Percentiles rank a stretch among this genome's conserved stretches.
These are phyloP conservation scores for Heliconius aoede DNA, from an alignment of 2,888 invertebrate genomes.

Conservation along the genomic window DNA sequence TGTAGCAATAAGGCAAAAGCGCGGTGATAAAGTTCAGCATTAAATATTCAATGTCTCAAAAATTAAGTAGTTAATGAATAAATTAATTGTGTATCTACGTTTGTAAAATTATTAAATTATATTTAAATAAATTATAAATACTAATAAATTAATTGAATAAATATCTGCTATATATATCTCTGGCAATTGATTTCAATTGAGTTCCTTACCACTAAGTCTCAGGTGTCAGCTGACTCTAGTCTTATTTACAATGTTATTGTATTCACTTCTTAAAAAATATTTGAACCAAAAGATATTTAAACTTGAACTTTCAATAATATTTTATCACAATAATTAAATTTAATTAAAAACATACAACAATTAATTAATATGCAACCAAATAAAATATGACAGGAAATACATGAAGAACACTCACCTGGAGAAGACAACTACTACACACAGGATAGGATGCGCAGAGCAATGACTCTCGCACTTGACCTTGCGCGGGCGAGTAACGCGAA, in stretches of 20 bases:
- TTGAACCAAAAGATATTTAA: background rate
- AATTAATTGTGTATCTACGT: too few relatives aligned
- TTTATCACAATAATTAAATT: too few relatives aligned
- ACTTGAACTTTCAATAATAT: background rate
- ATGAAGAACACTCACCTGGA: conserved; percentile 35
- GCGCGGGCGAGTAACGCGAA: conserved; percentile 77
- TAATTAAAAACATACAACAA: background rate
- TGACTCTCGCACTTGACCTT: conserved; percentile 82
- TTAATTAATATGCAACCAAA: background rate
- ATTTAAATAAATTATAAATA: too few relatives aligned
- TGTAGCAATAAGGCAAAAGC: background rate
- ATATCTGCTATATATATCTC: too few relatives aligned
- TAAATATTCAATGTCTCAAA: background rate
- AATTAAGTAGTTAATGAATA: too few relatives aligned
- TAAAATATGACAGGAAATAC: background rate
- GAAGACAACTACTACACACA: conserved; percentile 44
- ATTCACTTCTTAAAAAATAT: background rate
- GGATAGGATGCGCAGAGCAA: conserved; percentile 64
- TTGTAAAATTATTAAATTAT: too few relatives aligned
- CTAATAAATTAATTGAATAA: too few relatives aligned
- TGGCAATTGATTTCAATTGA: background rate
- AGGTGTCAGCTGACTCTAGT: background rate
- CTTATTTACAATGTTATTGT: background rate
- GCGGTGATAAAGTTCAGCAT: too few relatives aligned
- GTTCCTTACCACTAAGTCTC: background rate